Conservation (phyloP, 2,888 invertebrate genomes). For the Calephelis perditalis region DNA sequence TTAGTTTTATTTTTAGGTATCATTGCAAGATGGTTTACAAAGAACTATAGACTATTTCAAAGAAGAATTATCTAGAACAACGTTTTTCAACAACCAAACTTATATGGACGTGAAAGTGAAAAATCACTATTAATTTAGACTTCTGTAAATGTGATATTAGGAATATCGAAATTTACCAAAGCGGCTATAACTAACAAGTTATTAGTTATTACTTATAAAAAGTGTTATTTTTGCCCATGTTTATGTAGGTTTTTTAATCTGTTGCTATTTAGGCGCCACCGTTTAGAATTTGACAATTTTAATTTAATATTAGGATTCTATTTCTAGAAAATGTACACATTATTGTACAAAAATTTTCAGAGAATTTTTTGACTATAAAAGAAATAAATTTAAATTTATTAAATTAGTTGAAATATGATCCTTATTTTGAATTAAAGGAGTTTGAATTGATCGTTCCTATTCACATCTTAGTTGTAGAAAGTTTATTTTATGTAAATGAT, state of each 20-base stretch:
- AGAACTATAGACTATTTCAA: slow-evolving; percentile 96
- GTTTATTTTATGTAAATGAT: too few relatives aligned
- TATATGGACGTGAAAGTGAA: slow-evolving; percentile 63
- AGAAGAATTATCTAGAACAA: slow-evolving; percentile 85
- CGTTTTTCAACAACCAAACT: slow-evolving; percentile 68
- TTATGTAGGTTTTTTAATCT: slow-evolving; percentile 10
- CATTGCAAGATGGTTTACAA: slow-evolving; percentile 90
- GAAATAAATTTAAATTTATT: too few relatives aligned
- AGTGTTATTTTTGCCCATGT: neutral
- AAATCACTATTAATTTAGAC: slow-evolving; percentile 33
- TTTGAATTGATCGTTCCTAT: too few relatives aligned
- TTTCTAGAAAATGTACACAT: neutral
- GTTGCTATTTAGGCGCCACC: neutral
- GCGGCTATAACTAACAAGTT: slow-evolving; percentile 12
- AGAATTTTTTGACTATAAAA: too few relatives aligned
- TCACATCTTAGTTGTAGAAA: too few relatives aligned
- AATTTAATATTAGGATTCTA: neutral
- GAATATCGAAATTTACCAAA: slow-evolving; percentile 32
- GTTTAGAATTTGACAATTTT: slow-evolving; percentile 1
- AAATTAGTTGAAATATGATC: too few relatives aligned
- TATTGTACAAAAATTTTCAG: too few relatives aligned
- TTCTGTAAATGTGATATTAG: slow-evolving; percentile 61
- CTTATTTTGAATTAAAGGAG: too few relatives aligned
- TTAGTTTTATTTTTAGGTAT: slow-evolving; percentile 70
- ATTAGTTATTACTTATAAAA: neutral